phyloP scores from a whole-genome alignment of 2,113 vertebrate genomes.

The Oxyruncus cristatus region DNA sequence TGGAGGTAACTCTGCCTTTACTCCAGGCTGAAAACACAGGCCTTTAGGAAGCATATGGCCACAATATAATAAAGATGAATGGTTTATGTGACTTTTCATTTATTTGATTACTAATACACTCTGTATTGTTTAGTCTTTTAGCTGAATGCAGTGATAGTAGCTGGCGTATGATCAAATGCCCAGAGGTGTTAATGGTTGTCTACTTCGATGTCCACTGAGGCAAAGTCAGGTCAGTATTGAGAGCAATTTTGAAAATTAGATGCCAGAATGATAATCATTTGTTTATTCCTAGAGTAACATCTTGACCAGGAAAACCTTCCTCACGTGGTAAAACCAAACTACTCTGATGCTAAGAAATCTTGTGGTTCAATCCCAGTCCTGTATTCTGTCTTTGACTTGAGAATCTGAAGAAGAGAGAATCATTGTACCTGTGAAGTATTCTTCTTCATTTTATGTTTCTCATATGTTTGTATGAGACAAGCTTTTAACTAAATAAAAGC shows the following conservation, averaged over 20 bases:
- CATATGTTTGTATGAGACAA: neutral
- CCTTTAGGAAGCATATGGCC: neutral
- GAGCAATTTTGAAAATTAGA: neutral
- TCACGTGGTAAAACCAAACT: neutral
- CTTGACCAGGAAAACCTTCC: neutral
- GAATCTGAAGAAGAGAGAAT: neutral
- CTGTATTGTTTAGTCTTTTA: neutral
- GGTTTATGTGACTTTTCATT: neutral
- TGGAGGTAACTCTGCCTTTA: neutral
- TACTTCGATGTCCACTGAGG: neutral
- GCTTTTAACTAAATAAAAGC: neutral
- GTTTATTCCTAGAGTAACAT: neutral
- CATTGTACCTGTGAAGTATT: neutral
- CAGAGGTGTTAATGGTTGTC: neutral
- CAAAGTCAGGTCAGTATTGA: neutral
- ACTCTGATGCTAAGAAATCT: neutral
- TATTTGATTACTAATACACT: neutral
- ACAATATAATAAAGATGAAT: neutral
- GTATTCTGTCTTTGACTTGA: neutral
- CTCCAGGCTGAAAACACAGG: neutral
- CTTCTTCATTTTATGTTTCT: neutral
- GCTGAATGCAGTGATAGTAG: neutral
- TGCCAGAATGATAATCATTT: neutral
- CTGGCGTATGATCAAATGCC: neutral
- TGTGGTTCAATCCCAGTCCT: neutral